Evolutionary conservation across 35 echinoderm and acorn worm species (phyloP).

Genomic region (Anneissia japonica): DNA sequence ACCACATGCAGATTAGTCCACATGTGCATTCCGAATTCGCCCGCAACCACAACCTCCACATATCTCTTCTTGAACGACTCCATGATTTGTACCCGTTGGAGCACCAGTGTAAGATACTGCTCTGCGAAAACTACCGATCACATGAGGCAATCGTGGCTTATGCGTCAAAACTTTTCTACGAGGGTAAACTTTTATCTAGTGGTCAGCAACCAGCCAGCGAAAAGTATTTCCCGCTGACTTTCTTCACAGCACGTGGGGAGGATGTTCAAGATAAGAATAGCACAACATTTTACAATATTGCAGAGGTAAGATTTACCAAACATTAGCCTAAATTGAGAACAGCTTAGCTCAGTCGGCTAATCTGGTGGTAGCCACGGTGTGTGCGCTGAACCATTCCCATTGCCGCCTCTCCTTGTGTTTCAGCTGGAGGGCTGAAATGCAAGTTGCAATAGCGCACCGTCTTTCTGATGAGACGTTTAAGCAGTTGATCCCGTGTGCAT

Average conservation of each 20-base stretch:
- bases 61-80: constrained; percentile 84
- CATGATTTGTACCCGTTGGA: constrained; percentile 78
- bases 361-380: too few relatives aligned
- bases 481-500: too few relatives aligned
- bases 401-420: too few relatives aligned
- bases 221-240: constrained; percentile 76
- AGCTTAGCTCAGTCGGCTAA: too few relatives aligned
- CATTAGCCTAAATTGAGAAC: too few relatives aligned
- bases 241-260: constrained; percentile 95
- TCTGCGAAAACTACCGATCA: constrained; percentile 97
- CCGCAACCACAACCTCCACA: constrained; percentile 72
- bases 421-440: too few relatives aligned
- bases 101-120: constrained; percentile 94
- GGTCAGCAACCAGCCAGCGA: constrained; percentile 74
- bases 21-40: constrained; percentile 88
- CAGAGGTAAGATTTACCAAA: constrained; percentile 96
- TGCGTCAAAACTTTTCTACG: constrained; percentile 90
- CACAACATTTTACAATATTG: constrained; percentile 88
- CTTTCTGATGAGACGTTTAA: too few relatives aligned
- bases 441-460: too few relatives aligned
- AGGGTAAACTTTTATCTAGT: constrained; percentile 58
- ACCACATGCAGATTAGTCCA: constrained; percentile 99
- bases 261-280: constrained; percentile 98
- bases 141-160: constrained; percentile 90
- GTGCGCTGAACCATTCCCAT: too few relatives aligned